These are phyloP conservation scores for Malthinus flaveolus DNA, from an alignment of 2,888 invertebrate genomes.

Conservation along the genomic window DNA sequence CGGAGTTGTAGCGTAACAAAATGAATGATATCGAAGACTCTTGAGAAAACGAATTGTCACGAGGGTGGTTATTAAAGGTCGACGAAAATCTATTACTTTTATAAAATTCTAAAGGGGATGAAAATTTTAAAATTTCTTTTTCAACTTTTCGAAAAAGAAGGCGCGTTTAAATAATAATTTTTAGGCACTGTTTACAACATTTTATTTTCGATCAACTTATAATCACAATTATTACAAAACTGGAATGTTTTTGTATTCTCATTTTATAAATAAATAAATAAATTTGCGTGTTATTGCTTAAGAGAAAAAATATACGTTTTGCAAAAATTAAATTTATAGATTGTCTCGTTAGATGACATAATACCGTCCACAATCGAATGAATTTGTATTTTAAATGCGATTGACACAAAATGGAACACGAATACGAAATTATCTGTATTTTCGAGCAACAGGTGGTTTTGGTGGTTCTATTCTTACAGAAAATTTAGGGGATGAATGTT, in stretches of 20 bases:
- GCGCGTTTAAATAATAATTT: no score
- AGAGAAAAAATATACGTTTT: background rate
- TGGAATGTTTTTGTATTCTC: conserved; percentile 8
- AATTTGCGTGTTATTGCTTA: conserved; percentile 10
- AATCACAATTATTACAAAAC: conserved; percentile 13
- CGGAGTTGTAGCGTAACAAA: no score
- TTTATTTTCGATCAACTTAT: conserved; percentile 4
- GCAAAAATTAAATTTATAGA: background rate
- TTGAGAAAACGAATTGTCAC: no score
- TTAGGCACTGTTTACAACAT: conserved; percentile 14
- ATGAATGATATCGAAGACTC: no score
- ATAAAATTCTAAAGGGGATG: no score
- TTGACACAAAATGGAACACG: conserved; percentile 11
- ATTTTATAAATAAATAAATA: background rate
- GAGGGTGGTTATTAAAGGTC: background rate
- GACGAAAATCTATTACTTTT: background rate
- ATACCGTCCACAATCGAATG: no score
- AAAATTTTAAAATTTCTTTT: no score
- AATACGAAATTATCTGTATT: conserved; percentile 13
- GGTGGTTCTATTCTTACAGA: conserved; percentile 21
- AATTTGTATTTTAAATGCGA: no score
- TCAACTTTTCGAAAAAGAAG: no score
- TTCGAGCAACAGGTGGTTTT: conserved; percentile 24
- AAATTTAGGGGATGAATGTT: conserved; percentile 1
- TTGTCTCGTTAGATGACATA: no score